Evolutionary conservation across 2,113 vertebrate genomes (phyloP), one percentile per base, ranked within the genome.

Genomic region (Peucedramus taeniatus): DNA sequence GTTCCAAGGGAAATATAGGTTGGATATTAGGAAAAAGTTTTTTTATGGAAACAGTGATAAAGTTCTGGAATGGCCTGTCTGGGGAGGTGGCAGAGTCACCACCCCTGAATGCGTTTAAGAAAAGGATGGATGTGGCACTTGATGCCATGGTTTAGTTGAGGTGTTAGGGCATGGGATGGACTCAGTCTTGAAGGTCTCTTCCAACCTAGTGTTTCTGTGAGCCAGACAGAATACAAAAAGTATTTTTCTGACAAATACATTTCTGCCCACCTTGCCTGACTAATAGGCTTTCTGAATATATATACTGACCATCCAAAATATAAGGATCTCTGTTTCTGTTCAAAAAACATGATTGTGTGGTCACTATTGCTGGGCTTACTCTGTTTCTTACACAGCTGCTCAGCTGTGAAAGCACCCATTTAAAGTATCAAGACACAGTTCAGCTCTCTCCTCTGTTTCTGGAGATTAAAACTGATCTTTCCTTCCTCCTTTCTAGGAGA

Each of bases 1-100:
- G 18, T 1, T 0, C 14, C 59, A 51, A 51, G 30, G 30, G 35
- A 77, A 63, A 40, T 22, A 22, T 0, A 51, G 23, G 30, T 2
- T 78, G 23, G 23, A n/a, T 51, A 28, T n/a, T 3, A 42, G 17
- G 13, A 21, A 40, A 12, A 40, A 42, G 37, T 8, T n/a, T 63
- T 63, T 77, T 50, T 9, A 13, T 1, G 0, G 10, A 16, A 37
- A 40, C 8, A 63, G 8, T 17, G 5, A 64, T 28, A 5, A 33
- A 50, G 59, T 42, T 11, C 5, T 44, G 24, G 19, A 44, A 64
- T 53, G 24, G 23, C 8, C 15, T 64, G 60, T 7, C 18, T 2
- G 2, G 11, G 24, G 49, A 53, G 24, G 24, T 18, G 31, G 24
- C 53, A 9, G 7, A 53, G 24, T 30, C 9, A 64, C 47, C 24